Evolutionary conservation across 1,140 invertebrate species (phyloP), one percentile per base, ranked within the genome.

Genomic region (Gerris buenoi): DNA sequence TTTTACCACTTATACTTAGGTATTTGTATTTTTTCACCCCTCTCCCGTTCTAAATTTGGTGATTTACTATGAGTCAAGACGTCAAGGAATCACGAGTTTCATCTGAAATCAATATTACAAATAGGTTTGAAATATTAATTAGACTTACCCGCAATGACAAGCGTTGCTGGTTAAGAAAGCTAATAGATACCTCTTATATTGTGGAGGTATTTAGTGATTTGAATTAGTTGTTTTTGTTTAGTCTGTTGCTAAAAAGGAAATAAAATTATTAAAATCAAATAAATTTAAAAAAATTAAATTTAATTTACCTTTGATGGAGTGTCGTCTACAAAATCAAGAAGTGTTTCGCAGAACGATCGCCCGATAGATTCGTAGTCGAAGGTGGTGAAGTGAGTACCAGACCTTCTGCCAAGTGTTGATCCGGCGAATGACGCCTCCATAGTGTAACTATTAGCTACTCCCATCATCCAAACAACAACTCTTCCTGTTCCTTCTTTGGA

Each of bases 341-440:
- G 77, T 1, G 93, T 94, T 79, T 95, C 91, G 79, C 93, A 95
- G 79, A 95, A 95, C 46, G 90, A 85, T 72, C 86, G 85, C 10
- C 92, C 93, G 74, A 95, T 85, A 68, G 85, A 82, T 74, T 91
- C 87, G 75, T 87, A 91, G 74, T 94, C 91, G 70, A 84, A 81
- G 0, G 84, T 84, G 22, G 84, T 87, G 75, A 95, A 96, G 76
- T 97, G 93, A n/a, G 88, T 93, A 0, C 87, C 87, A 68, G 84
- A 84, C 75, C 89, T 84, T n/a, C 82, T 83, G 1, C 88, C 87
- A 27, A 91, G 75, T 67, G 85, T 87, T 18, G 92, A 91, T 13
- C 93, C 93, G 66, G 89, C 91, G 79, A 95, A 92, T 0, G 92
- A 95, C 1, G 92, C 91, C 79, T 97, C 94, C 82, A 97, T 86